Evolutionary conservation across 2,113 vertebrate genomes (phyloP), one percentile per base, ranked within the genome.

Genomic region (Sula dactylatra): DNA sequence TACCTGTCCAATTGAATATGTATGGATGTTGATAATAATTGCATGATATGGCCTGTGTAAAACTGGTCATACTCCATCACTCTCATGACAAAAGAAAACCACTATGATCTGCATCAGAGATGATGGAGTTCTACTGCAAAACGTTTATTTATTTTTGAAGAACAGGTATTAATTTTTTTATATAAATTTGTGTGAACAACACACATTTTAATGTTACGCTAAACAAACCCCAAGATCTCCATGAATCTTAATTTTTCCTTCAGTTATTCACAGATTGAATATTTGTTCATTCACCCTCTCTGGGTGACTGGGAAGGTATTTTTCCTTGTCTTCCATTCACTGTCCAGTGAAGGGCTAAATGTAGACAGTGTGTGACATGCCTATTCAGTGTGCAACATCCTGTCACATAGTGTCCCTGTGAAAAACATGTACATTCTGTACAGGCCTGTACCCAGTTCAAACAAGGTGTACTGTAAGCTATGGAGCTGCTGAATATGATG

Each of bases 21-120:
- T 76, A 79, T 66, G 26, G 32, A 52, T 91, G 55, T 77, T 90
- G 62, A 34, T 91, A 92, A 93, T 86, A 96, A 95, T 90, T 95
- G 71, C n/a, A 26, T 69, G 45, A 87, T 84, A 85, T 42, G n/a
- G 29, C 47, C 78, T 67, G 64, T 81, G 93, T 93, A 77, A 90
- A 92, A 56, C 72, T 88, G 61, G 36, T 87, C 52, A 86, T 94
- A 80, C 65, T 85, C 29, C 4, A 89, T 72, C 67, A 91, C 56
- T 79, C 26, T 92, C 21, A 59, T 56, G 61, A 73, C 31, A 92
- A 82, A 96, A 94, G 77, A 88, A 94, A 96, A 79, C 61, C 29
- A 77, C 59, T 61, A n/a, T 61, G 59, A 65, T 66, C 49, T 66
- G 32, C 5, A 5, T 85, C 50, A 62, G 56, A 90, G 34, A 45